These are phyloP conservation scores for Antedon mediterranea DNA, from an alignment of 53 echinoderm and acorn worm genomes.

Conservation along the genomic window DNA sequence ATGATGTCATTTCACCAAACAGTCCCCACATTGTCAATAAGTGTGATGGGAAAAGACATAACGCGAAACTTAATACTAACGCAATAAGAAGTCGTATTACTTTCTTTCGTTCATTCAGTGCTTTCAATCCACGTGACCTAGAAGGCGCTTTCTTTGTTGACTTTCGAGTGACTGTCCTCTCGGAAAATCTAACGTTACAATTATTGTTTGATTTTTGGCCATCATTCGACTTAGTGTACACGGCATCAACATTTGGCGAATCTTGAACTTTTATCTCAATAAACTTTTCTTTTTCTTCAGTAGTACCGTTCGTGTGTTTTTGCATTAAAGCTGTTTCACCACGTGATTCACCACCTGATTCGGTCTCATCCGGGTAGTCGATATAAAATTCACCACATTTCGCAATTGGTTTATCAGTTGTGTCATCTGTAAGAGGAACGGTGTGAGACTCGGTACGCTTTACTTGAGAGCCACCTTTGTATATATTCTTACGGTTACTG, in stretches of 20 bases:
- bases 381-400: neutral
- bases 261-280: neutral
- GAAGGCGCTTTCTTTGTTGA: neutral
- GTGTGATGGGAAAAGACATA: slow-evolving; percentile 62
- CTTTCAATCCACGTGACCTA: neutral
- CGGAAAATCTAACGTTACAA: neutral
- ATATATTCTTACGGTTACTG: neutral
- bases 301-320: neutral
- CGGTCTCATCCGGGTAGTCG: neutral
- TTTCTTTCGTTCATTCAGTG: slow-evolving; percentile 48
- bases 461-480: neutral
- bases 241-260: neutral
- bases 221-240: neutral
- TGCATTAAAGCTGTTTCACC: neutral
- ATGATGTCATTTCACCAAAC: neutral
- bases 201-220: neutral
- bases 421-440: neutral
- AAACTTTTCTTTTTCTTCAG: neutral
- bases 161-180: neutral
- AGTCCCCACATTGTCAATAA: slow-evolving; percentile 22
- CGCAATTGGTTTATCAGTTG: neutral
- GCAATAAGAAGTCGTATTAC: slow-evolving; percentile 78
- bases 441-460: neutral
- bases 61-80: slow-evolving; percentile 49
- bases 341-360: neutral